Evolutionary conservation across 2,113 vertebrate genomes (phyloP).

Genomic region (Atlantisia rogersi): DNA sequence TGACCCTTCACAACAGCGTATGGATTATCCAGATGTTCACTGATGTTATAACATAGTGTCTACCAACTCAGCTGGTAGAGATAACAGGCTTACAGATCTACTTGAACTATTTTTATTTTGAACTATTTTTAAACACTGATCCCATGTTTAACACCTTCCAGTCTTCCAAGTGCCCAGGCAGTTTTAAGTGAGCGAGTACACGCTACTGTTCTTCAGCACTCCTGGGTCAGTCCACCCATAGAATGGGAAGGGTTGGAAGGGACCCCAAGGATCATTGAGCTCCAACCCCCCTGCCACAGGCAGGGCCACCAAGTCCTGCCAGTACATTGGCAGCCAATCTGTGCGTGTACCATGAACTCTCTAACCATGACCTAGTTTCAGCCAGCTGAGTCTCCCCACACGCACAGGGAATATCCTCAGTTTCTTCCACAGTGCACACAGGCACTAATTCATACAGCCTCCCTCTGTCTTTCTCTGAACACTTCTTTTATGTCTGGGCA

Average conservation of each 20-base stretch:
- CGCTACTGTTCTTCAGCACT: not conserved
- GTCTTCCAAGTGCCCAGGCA: not conserved
- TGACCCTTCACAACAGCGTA: not conserved
- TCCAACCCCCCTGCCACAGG: no score
- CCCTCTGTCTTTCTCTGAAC: not conserved
- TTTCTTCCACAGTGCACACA: not conserved
- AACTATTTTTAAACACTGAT: not conserved
- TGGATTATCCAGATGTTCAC: not conserved
- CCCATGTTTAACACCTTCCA: not conserved
- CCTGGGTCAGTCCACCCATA: not conserved
- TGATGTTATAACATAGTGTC: not conserved
- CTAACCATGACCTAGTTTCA: not conserved
- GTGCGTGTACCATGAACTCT: not conserved
- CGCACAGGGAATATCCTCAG: not conserved
- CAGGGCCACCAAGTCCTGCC: not conserved
- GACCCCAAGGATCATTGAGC: no score
- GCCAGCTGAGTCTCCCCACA: not conserved
- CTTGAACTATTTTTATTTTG: not conserved
- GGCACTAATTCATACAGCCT: not conserved
- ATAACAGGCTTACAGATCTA: not conserved
- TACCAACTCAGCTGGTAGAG: not conserved
- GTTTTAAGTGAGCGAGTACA: not conserved
- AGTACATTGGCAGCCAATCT: not conserved
- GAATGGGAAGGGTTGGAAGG: no score
- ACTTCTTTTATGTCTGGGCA: not conserved